A percentile compares a stretch with the other conserved stretches of the same genome.
Conservation (phyloP, 2,113 vertebrate species). For the Penelope pileata region DNA sequence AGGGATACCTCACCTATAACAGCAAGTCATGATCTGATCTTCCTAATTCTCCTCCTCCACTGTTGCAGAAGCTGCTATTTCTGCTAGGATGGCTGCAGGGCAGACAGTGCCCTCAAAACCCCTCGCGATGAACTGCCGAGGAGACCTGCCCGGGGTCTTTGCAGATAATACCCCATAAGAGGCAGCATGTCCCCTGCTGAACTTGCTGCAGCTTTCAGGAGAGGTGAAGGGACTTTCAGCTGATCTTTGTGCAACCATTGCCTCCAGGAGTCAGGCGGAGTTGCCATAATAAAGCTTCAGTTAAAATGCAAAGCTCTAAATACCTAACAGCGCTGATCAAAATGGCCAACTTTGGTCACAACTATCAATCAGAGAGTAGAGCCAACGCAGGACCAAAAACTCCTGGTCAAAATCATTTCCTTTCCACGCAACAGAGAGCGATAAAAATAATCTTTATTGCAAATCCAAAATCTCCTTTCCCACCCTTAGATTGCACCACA, state of each 20-base stretch:
- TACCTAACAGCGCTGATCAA: background rate
- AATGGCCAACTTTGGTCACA: background rate
- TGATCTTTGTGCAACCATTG: background rate
- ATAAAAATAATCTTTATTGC: background rate
- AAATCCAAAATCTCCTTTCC: background rate
- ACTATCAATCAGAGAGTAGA: background rate
- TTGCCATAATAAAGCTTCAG: background rate
- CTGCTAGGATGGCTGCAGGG: background rate
- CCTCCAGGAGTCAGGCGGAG: background rate
- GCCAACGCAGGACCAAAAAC: background rate
- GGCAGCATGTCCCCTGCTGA: background rate
- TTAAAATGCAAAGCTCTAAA: background rate
- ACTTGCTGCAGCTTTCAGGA: background rate
- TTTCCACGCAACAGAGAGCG: background rate
- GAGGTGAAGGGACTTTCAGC: background rate
- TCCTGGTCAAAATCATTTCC: background rate
- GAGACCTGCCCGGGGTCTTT: background rate
- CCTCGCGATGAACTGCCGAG: background rate
- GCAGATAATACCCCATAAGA: background rate
- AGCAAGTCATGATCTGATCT: background rate
- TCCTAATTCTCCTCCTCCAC: conserved; percentile 25
- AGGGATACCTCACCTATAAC: conserved; percentile 17
- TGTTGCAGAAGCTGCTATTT: background rate
- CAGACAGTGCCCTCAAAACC: background rate
- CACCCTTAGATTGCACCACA: background rate